These are phyloP conservation scores for Thalassaphorura encarpata DNA, from an alignment of 1,140 invertebrate genomes.

Conservation along the genomic window DNA sequence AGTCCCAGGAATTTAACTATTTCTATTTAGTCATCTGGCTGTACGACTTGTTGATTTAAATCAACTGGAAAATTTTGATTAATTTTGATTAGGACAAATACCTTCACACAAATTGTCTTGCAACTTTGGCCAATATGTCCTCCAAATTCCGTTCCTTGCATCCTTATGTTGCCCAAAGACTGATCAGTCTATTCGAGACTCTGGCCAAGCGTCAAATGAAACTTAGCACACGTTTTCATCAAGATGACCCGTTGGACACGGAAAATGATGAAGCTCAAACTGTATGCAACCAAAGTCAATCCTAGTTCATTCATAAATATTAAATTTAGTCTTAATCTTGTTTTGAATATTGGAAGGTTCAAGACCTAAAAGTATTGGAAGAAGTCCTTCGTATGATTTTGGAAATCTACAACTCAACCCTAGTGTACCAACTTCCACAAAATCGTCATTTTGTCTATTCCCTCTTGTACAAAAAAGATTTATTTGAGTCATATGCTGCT, in stretches of 20 bases:
- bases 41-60: too few species aligned
- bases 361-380: slow-evolving; percentile 88
- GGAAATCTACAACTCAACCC: slow-evolving; percentile 90
- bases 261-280: not conserved
- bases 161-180: slow-evolving; percentile 89
- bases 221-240: slow-evolving; percentile 35
- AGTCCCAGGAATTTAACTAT: too few species aligned
- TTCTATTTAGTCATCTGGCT: too few species aligned
- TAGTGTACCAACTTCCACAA: slow-evolving; percentile 73
- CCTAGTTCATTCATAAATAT: too few species aligned
- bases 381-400: slow-evolving; percentile 93
- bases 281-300: not conserved
- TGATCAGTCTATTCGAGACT: slow-evolving; percentile 79
- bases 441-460: slow-evolving; percentile 96
- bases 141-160: slow-evolving; percentile 86
- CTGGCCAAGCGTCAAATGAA: slow-evolving; percentile 66
- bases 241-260: not conserved
- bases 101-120: slow-evolving; percentile 91
- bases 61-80: not conserved
- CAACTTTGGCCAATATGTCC: slow-evolving; percentile 96
- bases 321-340: slow-evolving; percentile 25
- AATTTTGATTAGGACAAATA: slow-evolving; percentile 66
- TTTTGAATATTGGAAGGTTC: slow-evolving; percentile 45
- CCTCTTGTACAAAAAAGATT: slow-evolving; percentile 81
- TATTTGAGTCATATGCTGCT: slow-evolving; percentile 76